Percentiles rank a stretch among this genome's conserved stretches.
phyloP scores from a whole-genome alignment of 2,888 invertebrate species.

The Oxycera nigricornis region DNA sequence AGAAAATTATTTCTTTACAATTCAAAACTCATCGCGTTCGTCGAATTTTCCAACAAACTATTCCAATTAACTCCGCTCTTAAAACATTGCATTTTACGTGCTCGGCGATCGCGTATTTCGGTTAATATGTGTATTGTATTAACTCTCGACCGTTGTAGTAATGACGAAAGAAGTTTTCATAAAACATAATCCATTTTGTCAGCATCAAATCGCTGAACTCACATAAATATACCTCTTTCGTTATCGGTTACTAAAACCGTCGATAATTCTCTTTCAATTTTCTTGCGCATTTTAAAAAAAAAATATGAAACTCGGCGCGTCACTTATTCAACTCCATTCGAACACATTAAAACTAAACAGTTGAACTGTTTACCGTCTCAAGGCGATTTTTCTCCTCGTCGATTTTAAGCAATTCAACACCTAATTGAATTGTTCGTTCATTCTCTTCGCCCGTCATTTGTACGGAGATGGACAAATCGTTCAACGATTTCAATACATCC shows the following conservation, averaged over 20 bases:
- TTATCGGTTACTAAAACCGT: constrained; percentile 18
- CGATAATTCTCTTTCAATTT: constrained; percentile 18
- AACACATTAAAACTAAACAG: constrained; percentile 56
- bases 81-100: too few species aligned
- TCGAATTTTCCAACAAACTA: too few species aligned
- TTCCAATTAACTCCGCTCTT: too few species aligned
- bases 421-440: constrained; percentile 47
- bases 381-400: constrained; percentile 48
- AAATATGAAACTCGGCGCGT: not conserved
- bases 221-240: not conserved
- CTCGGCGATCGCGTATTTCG: too few species aligned
- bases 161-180: constrained; percentile 7
- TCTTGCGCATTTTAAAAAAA: not conserved
- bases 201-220: not conserved
- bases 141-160: constrained; percentile 28
- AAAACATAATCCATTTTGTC: constrained; percentile 23
- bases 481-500: constrained; percentile 58
- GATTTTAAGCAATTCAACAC: constrained; percentile 47
- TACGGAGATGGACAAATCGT: constrained; percentile 55
- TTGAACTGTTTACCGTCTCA: constrained; percentile 60
- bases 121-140: constrained; percentile 16
- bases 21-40: too few species aligned
- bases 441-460: constrained; percentile 48
- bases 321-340: not conserved
- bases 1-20: too few species aligned